Evolutionary conservation across 2,888 invertebrate genomes (phyloP).

Genomic region (Drosophila niveifrons): DNA sequence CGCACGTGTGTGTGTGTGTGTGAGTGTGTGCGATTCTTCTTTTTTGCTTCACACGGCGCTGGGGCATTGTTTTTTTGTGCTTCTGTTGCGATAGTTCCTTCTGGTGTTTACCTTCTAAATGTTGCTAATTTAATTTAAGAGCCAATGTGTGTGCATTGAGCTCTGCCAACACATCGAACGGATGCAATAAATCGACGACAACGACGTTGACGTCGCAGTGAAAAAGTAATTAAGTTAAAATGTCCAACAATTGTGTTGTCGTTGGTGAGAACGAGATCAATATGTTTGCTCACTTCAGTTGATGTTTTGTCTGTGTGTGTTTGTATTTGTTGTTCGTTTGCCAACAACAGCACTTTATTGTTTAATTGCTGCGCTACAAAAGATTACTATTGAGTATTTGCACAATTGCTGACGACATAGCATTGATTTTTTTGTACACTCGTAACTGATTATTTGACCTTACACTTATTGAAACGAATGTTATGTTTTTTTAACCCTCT

Average conservation of each 20-base stretch:
- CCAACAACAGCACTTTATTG: conserved; percentile 1
- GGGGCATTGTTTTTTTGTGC: conserved; percentile 43
- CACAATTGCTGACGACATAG: conserved; percentile 26
- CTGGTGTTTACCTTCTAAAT: conserved; percentile 37
- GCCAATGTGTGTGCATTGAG: conserved; percentile 26
- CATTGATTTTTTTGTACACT: conserved; percentile 58
- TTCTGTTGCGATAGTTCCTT: conserved; percentile 34
- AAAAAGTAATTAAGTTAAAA: conserved; percentile 47
- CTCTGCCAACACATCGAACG: conserved; percentile 2
- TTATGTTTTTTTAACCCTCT: conserved; percentile 9
- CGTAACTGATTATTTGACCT: conserved; percentile 11
- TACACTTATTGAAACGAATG: conserved; percentile 8
- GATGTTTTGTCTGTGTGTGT: conserved; percentile 4
- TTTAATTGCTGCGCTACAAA: background rate
- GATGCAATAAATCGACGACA: conserved; percentile 33
- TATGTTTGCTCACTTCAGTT: conserved; percentile 1
- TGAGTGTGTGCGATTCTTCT: conserved; percentile 36
- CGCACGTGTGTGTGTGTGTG: conserved; percentile 25
- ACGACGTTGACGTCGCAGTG: conserved; percentile 3
- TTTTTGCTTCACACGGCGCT: conserved; percentile 31
- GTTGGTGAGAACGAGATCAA: conserved; percentile 9
- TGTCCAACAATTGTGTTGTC: conserved; percentile 14
- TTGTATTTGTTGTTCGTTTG: conserved; percentile 10
- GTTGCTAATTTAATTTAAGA: conserved; percentile 59
- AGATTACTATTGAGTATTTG: conserved; percentile 13